Evolutionary conservation across 2,888 invertebrate species (phyloP), one percentile per base, ranked within the genome.

Genomic region (Cephonodes hylas): DNA sequence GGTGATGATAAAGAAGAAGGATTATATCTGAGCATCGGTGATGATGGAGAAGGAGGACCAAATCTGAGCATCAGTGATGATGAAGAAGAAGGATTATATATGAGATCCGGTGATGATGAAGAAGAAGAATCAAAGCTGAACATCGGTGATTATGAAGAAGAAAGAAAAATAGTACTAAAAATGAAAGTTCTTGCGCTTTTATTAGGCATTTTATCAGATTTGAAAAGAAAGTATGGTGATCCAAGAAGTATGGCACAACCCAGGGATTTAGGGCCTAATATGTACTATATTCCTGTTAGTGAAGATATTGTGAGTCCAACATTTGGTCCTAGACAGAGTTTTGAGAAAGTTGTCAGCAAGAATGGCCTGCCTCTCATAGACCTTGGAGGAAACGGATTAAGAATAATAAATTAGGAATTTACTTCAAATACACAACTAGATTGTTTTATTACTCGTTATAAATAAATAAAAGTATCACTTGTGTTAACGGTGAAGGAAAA

Each of bases 301-400:
- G 53, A 53, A 31, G 53, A 53, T 53, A 53, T 53, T 53, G 53
- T 53, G 10, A 31, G 31, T 31, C 53, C 53, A 3, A 15, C 31
- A 10, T 53, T 53, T 18, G 2, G 27, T 18, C 53, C 53, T 2
- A 53, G 53, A 10, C 27, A 2, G 1, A 13, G 10, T 3, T 27
- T 53, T 3, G 53, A 53, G 53, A 53, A 53, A 31, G 18, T 31
- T 53, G 31, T 31, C 18, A 7, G 18, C 2, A 53, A 31, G 18
- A 31, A 53, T 7, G 53, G 53, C 18, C 10, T 53, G 31, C 53
- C 18, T 15, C 53, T 53, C 31, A 53, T 53, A 31, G 27, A 53
- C 18, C 31, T 53, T 18, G 31, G 31, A 27, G 27, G 53, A 27
- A 27, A 27, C 4, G 53, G 53, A 10, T 3, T 53, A 8, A 53